These are phyloP conservation scores for Spilogale gracilis DNA, from an alignment of 2,113 vertebrate species.

Conservation along the genomic window DNA sequence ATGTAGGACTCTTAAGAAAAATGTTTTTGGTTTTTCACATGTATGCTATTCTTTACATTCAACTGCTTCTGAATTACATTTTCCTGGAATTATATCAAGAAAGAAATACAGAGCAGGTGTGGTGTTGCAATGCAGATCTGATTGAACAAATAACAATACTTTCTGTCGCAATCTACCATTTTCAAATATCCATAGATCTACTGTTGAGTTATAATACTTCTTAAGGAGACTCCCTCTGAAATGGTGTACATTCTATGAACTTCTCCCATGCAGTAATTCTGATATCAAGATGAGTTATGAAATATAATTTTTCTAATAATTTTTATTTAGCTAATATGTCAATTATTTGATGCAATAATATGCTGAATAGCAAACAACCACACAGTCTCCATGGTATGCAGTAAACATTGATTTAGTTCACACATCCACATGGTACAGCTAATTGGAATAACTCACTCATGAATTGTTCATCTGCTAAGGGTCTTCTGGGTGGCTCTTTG, in stretches of 20 bases:
- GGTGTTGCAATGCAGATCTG: neutral
- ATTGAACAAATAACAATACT: neutral
- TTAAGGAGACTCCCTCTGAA: neutral
- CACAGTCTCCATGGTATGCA: neutral
- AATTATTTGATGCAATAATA: neutral
- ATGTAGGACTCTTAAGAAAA: neutral
- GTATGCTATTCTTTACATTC: neutral
- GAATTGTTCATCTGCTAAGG: neutral
- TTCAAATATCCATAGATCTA: neutral
- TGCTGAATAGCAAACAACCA: neutral
- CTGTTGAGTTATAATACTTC: neutral
- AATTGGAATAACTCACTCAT: neutral
- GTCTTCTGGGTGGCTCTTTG: neutral
- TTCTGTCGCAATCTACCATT: neutral
- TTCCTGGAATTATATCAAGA: neutral
- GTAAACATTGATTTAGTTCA: neutral
- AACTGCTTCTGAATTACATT: neutral
- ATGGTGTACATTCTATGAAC: neutral
- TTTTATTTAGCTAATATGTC: neutral
- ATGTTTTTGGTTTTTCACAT: neutral
- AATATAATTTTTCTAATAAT: constrained; percentile 12
- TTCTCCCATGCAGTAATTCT: neutral
- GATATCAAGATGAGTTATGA: neutral
- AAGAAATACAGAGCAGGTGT: neutral
- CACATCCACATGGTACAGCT: neutral